Base-by-base conservation (phyloP, 1,140 invertebrate species). In the Hyphantria cunea region DNA sequence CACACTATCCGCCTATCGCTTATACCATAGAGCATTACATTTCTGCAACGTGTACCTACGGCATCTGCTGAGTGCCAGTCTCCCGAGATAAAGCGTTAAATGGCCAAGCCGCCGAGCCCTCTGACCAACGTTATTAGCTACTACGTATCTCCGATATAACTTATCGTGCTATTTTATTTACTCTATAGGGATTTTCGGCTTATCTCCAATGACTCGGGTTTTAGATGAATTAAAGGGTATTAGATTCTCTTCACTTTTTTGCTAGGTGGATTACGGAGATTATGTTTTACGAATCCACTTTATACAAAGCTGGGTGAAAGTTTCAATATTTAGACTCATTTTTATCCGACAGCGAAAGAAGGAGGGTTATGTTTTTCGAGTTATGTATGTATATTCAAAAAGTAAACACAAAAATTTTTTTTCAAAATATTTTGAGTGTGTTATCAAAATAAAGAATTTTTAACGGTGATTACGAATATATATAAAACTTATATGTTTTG, bases 31-130 rank as follows among this genome's bases (percentile, higher is more conserved):
- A 44, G 6, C 6, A 44, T 3, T 10, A 49, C 33, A 49, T 58
- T 58, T 58, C 55, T 58, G 55, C 55, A 58, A 58, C 55, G 55
- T 58, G 55, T 58, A 58, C 14, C 52, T 42, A 44, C 45, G 44
- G 45, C 55, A 58, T 55, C 44, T 39, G 33, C 55, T 44, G 44
- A 48, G 44, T 58, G 55, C 55, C 31, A 58, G 41, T 58, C 55
- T 45, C 55, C 17, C 6, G 55, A 58, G 55, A 58, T 58, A 58
- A 58, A 49, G 33, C 13, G 32, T 58, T 45, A 58, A 48, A 45
- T 48, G 44, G 55, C 47, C 31, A 58, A 14, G 55, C 6, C 33
- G 55, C 6, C 39, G 15, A 58, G 45, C 55, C 55, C 55, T 58
- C 55, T 39, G 15, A 13, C 55, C 55, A 39, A 58, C 55, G 34